Evolutionary conservation across 2,888 invertebrate species (phyloP).

Genomic region (Theretra japonica): DNA sequence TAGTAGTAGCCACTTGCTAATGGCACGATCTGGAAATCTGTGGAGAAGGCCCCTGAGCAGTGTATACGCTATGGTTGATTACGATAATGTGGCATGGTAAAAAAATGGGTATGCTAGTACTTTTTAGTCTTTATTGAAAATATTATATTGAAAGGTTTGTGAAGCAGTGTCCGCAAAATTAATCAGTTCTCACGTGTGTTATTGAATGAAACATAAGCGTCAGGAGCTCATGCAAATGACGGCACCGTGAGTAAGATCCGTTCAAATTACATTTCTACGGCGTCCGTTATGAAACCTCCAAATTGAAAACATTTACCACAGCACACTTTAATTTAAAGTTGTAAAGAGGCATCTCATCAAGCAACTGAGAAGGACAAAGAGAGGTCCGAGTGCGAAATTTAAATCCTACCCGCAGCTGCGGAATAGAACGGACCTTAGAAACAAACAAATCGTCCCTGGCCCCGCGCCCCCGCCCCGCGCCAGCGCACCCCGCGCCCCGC

Average conservation of each 20-base stretch:
- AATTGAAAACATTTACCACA: conserved; percentile 52
- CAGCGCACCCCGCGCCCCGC: conserved; percentile 41
- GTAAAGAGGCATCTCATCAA: conserved; percentile 77
- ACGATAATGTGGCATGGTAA: no score
- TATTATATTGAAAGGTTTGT: no score
- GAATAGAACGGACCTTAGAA: conserved; percentile 77
- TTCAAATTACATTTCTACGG: conserved; percentile 1
- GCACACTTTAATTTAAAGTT: conserved; percentile 78
- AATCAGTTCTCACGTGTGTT: background rate
- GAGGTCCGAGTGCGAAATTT: conserved; percentile 70
- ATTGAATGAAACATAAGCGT: background rate
- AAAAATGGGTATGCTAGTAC: no score
- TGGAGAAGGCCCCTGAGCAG: no score
- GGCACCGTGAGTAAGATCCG: background rate
- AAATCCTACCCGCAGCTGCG: conserved; percentile 79
- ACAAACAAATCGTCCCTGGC: conserved; percentile 77
- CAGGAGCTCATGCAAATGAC: background rate
- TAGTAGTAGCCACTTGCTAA: no score
- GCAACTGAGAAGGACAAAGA: conserved; percentile 77
- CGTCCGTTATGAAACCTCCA: conserved; percentile 38
- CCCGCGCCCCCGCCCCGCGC: conserved; percentile 39
- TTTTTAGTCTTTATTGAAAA: no score
- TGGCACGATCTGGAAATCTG: no score
- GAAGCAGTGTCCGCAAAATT: no score
- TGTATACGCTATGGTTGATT: no score